Evolutionary conservation across 2,797 vertebrate species (phyloP), one percentile per base, ranked within the genome.

Genomic region (Malurus splendens): DNA sequence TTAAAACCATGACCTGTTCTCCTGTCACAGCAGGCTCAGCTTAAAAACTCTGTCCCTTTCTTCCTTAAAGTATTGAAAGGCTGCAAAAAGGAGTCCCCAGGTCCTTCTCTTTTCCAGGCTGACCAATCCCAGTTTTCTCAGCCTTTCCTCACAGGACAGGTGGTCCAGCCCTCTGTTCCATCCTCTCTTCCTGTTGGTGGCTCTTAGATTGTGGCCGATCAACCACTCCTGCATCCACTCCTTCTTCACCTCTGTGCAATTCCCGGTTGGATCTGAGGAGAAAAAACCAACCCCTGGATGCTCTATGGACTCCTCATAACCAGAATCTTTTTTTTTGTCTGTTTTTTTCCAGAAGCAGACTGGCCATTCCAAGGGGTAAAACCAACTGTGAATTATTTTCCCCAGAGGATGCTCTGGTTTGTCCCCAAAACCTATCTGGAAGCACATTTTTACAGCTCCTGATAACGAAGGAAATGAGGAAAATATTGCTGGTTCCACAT

Each of bases 11-110:
- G 39, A 11, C 15, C 24, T 30, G 10, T 52, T 45, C 10, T 25
- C 38, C 36, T 19, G 18, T 22, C 38, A 12, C 10, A 36, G 28
- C 36, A 50, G 7, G 27, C 2, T 17, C 17, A 0, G 1, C 9
- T 41, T 44, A 16, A n/a, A 44, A 73, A 18, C 0, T 10, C 18
- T 7, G 5, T 20, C 7, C 14, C 27, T 4, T 6, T 25, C 25
- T 54, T 33, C n/a, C 61, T 19, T 2, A 3, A 25, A 22, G 17
- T 3, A 10, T 14, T 18, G 27, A 12, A 50, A n/a, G 14, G 27
- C 22, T 15, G 33, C 42, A 20, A 0, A 5, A 2, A 55, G 20
- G 50, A 48, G 11, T 12, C 7, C n/a, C 14, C 25, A 14, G 17
- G 7, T 19, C n/a, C 36, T 48, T 48, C 30, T 72, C 36, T 48